phyloP scores from a whole-genome alignment of 2,113 vertebrate species.

The Catharus bicknelli region DNA sequence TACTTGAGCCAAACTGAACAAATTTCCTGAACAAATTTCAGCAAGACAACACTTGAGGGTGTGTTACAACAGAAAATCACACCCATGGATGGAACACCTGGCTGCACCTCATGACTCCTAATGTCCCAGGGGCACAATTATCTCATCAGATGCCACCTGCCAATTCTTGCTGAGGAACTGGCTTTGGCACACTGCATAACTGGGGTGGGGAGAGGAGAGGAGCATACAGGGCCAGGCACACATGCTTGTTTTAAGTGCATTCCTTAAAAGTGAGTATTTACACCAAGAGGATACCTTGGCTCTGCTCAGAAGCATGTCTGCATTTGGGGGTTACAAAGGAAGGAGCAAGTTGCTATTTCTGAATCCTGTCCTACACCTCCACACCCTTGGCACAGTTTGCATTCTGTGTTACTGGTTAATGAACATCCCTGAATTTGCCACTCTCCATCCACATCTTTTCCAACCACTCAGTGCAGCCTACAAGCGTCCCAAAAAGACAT shows the following conservation, averaged over 20 bases:
- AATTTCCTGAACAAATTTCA: constrained; percentile 44
- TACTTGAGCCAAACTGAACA: constrained; percentile 37
- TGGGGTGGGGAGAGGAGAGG: not conserved
- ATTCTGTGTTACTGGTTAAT: not conserved
- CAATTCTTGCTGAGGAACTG: constrained; percentile 46
- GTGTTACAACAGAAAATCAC: constrained; percentile 52
- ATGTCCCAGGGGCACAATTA: constrained; percentile 38
- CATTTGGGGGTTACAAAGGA: not conserved
- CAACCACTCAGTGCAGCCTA: not conserved
- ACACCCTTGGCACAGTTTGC: not conserved
- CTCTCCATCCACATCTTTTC: not conserved
- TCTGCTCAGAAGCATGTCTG: not conserved
- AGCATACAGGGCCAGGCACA: not conserved
- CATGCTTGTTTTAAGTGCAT: not conserved
- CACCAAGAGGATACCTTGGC: not conserved
- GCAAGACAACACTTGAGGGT: constrained; percentile 43
- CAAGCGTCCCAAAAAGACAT: not conserved
- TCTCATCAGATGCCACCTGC: constrained; percentile 54
- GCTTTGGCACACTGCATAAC: not conserved
- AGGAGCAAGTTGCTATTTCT: not conserved
- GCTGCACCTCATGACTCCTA: constrained; percentile 22
- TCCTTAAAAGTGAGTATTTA: constrained; percentile 16
- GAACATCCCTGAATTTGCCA: not conserved
- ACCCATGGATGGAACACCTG: constrained; percentile 47
- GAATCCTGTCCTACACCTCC: not conserved